Conservation (phyloP, 2,113 vertebrate genomes). For the Prolemur simus region DNA sequence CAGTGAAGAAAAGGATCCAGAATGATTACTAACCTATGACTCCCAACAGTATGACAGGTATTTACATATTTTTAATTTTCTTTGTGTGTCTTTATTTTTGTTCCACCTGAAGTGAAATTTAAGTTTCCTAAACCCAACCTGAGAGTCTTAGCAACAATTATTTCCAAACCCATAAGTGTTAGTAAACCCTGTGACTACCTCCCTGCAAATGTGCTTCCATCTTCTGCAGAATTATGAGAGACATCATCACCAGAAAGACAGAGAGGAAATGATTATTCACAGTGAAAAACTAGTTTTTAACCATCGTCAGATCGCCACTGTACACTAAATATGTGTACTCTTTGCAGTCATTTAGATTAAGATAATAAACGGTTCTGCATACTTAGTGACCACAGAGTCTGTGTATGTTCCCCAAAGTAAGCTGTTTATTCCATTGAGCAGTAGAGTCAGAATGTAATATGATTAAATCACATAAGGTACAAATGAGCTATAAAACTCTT, state of each 20-base stretch:
- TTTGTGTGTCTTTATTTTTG: neutral
- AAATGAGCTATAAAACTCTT: neutral
- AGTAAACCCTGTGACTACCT: neutral
- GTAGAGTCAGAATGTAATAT: neutral
- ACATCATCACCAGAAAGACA: neutral
- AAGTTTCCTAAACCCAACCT: neutral
- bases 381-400: neutral
- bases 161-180: neutral
- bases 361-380: neutral
- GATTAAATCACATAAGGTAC: neutral
- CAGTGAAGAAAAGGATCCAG: conserved; percentile 78
- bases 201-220: neutral
- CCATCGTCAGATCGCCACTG: neutral
- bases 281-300: neutral
- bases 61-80: neutral
- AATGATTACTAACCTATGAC: conserved; percentile 86
- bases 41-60: conserved; percentile 91
- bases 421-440: neutral
- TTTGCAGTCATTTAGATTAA: neutral
- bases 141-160: neutral
- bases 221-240: neutral
- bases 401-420: neutral
- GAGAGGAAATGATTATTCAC: neutral
- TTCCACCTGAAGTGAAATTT: neutral
- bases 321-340: neutral